Percentiles rank a stretch among this genome's conserved stretches.
Conservation (phyloP, 1,140 invertebrate species). For the Aporrectodea caliginosa region DNA sequence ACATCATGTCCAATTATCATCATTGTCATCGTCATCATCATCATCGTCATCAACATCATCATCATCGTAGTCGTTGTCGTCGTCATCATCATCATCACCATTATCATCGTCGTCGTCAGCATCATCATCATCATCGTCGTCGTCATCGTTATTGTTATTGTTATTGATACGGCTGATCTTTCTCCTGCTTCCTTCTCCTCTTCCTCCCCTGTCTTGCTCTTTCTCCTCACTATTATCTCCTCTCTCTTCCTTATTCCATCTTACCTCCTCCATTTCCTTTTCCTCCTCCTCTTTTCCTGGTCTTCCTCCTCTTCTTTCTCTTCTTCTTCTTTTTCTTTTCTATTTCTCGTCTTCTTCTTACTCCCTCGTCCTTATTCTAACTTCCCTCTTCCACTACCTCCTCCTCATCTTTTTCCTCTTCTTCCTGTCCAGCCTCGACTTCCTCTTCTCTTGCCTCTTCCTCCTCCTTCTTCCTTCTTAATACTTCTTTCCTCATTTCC, state of each 20-base stretch:
- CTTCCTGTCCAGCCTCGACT: too few relatives aligned
- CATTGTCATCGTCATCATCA: not conserved
- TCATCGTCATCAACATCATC: not conserved
- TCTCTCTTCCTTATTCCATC: not conserved
- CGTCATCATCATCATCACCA: not conserved
- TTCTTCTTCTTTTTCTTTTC: not conserved
- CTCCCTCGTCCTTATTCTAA: not conserved
- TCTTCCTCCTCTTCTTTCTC: not conserved
- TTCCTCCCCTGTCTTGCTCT: not conserved
- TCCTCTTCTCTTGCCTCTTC: not conserved
- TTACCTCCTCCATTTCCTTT: not conserved
- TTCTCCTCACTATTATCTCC: not conserved
- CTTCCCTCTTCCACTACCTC: not conserved
- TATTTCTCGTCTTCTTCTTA: not conserved
- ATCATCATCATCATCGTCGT: not conserved
- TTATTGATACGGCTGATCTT: too few relatives aligned
- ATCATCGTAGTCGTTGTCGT: not conserved
- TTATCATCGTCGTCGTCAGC: not conserved
- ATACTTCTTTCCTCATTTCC: not conserved
- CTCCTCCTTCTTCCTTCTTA: not conserved
- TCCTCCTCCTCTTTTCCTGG: not conserved
- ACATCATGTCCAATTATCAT: not conserved
- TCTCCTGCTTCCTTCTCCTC: too few relatives aligned
- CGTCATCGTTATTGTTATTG: not conserved
- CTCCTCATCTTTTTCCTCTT: too few relatives aligned